Base-by-base conservation (phyloP, 2,113 vertebrate genomes). In the Oreochromis tanganicae region DNA sequence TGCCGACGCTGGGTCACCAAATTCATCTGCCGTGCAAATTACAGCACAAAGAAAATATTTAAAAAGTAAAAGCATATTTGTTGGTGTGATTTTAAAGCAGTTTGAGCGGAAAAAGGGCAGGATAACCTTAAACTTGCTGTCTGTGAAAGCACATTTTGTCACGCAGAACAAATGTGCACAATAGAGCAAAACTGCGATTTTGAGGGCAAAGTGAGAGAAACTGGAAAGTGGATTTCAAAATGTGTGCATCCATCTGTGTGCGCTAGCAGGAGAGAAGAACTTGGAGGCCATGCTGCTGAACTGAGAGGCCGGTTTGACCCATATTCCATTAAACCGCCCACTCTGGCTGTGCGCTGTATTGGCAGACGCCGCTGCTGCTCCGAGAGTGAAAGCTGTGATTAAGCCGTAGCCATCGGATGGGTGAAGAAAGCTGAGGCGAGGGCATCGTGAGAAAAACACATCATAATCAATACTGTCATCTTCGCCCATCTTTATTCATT, bases 271-370 rank as follows among this genome's bases (percentile, higher is more conserved):
- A 88, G 43, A 88, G 41, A 83, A 17, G n/a, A 56, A 90, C 84
- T 87, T 81, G 85, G 83, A 89, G 73, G 80, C 80, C 66, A 3
- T 32, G 13, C 46, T 12, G 41, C 54, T 81, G 68, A 90, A 87
- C 78, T 16, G 83, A 82, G 71, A 88, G 75, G 57, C 75, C 66
- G 32, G 41, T 71, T 86, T 92, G 88, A 90, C 88, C 88, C 71
- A 80, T 87, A 85, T 75, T 90, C 57, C 84, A 88, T 91, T 86
- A 86, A 89, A 82, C 85, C 56, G 21, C 87, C 88, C 89, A 88
- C 84, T 54, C 71, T 24, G 86, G 82, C 81, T 66, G 6, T 52
- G 63, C 38, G 10, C 83, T 57, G 34, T 81, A 52, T 41, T 87
- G 85, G 89, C 89, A 91, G 75, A 56, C 56, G 27, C 4, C 5